phyloP scores from a whole-genome alignment of 2,888 invertebrate species.

The Ichneumoninae sp. region DNA sequence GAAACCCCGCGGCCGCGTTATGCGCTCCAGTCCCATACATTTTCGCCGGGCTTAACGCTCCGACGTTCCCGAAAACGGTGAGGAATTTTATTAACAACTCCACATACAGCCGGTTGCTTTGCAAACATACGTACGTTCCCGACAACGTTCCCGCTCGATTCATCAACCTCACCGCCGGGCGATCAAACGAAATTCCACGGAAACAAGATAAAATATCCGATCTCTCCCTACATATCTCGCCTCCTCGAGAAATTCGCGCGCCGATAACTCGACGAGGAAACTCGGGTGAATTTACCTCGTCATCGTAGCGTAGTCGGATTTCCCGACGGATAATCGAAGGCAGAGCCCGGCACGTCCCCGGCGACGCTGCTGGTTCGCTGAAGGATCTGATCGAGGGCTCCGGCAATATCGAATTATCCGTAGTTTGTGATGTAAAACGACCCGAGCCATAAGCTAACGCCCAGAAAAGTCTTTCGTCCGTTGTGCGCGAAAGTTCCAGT shows the following conservation, averaged over 20 bases:
- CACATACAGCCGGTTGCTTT: slow-evolving; percentile 30
- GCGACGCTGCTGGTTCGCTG: neutral
- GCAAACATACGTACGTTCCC: slow-evolving; percentile 21
- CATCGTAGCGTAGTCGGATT: neutral
- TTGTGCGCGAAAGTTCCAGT: neutral
- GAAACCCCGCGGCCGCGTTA: neutral
- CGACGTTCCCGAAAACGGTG: slow-evolving; percentile 62
- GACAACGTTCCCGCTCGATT: slow-evolving; percentile 47
- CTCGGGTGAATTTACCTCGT: slow-evolving; percentile 3
- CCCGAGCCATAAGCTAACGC: neutral
- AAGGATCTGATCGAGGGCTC: slow-evolving; percentile 3
- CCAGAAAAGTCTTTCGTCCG: neutral
- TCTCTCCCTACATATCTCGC: neutral
- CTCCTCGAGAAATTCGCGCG: slow-evolving; percentile 16
- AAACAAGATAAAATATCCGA: slow-evolving; percentile 52
- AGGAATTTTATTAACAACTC: slow-evolving; percentile 59
- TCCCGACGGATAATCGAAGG: slow-evolving; percentile 15
- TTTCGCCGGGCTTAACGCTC: slow-evolving; percentile 51
- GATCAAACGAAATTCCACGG: slow-evolving; percentile 66
- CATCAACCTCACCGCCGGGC: slow-evolving; percentile 51
- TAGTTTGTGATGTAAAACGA: slow-evolving; percentile 30
- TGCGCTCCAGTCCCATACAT: slow-evolving; percentile 56
- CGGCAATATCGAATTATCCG: slow-evolving; percentile 38
- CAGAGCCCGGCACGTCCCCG: neutral
- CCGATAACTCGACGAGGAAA: slow-evolving; percentile 29